Evolutionary conservation across 2,113 vertebrate species (phyloP).

Genomic region (Cyrtonyx montezumae): DNA sequence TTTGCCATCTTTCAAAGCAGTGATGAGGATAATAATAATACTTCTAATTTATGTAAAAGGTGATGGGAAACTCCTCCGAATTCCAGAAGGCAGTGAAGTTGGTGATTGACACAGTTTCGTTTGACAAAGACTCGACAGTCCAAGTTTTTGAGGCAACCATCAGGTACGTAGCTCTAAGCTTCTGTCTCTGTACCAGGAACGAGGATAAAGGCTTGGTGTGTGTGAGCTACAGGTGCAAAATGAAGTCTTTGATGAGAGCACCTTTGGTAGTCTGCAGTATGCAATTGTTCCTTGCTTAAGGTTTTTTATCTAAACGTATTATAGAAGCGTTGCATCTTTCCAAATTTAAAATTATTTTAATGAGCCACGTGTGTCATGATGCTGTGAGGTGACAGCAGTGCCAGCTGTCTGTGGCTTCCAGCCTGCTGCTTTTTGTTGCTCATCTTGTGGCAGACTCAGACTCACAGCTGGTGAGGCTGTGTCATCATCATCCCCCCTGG

Average conservation of each 20-base stretch:
- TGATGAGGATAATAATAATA: background rate
- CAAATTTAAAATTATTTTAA: background rate
- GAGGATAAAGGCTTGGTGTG: background rate
- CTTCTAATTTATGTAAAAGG: conserved; percentile 77
- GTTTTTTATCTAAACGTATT: background rate
- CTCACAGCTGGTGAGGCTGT: background rate
- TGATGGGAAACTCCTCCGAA: conserved; percentile 95
- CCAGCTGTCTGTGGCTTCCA: background rate
- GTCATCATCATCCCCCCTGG: rapidly evolving
- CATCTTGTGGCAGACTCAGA: background rate
- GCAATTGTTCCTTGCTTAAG: background rate
- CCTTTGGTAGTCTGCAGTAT: background rate
- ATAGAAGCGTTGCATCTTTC: background rate
- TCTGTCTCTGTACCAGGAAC: background rate
- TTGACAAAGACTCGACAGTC: conserved; percentile 97
- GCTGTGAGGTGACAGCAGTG: rapidly evolving
- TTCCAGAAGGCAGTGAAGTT: conserved; percentile 95
- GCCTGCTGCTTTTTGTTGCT: background rate
- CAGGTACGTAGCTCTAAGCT: conserved; percentile 77
- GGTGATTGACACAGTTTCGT: conserved; percentile 96
- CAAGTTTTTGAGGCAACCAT: conserved; percentile 99
- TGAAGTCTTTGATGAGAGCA: background rate
- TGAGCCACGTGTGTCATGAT: rapidly evolving
- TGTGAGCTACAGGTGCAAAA: rapidly evolving
- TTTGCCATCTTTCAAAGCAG: background rate